phyloP scores from a whole-genome alignment of 2,113 vertebrate species.

The Otolemur garnettii region DNA sequence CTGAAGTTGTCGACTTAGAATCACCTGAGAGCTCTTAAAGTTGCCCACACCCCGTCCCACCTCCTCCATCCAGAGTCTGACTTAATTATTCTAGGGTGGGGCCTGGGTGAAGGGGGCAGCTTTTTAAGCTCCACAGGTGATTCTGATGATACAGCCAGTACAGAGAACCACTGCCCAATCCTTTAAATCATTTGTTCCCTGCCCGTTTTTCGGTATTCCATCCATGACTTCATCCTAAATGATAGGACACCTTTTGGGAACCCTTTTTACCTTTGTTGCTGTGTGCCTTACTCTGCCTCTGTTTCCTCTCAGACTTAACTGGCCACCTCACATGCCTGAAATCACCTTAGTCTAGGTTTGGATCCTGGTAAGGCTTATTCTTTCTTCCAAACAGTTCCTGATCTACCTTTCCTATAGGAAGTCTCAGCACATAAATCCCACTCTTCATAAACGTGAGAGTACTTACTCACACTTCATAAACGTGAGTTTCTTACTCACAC shows the following conservation, averaged over 20 bases:
- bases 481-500: not conserved
- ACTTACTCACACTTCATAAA: not conserved
- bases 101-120: too few species aligned
- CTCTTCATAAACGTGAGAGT: not conserved
- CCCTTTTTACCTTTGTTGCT: not conserved
- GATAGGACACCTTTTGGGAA: not conserved
- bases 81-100: not conserved
- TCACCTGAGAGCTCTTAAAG: not conserved
- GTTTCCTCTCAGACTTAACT: not conserved
- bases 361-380: not conserved
- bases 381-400: not conserved
- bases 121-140: not conserved
- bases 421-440: not conserved
- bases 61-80: not conserved
- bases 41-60: not conserved
- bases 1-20: not conserved
- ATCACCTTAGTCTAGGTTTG: not conserved
- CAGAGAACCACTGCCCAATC: not conserved
- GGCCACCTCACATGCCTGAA: not conserved
- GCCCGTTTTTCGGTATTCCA: not conserved
- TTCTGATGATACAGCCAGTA: not conserved
- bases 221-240: not conserved
- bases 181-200: not conserved
- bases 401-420: not conserved
- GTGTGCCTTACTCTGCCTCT: not conserved